phyloP scores from a whole-genome alignment of 2,797 vertebrate species.

The Aratinga solstitialis region DNA sequence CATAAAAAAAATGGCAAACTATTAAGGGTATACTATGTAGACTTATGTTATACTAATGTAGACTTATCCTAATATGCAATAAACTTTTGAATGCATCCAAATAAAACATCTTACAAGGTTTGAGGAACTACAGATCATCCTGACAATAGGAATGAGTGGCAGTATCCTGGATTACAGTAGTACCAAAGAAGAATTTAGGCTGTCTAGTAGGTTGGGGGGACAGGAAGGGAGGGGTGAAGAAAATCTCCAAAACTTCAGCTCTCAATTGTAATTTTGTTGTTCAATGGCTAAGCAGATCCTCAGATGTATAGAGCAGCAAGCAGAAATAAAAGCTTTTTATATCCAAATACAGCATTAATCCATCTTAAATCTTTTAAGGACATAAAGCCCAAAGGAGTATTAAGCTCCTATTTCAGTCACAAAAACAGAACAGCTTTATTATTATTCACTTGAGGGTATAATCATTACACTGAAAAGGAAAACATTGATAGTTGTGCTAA shows the following conservation, averaged over 20 bases:
- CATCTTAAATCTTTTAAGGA: neutral
- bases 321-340: neutral
- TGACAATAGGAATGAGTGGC: neutral
- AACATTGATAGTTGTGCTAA: neutral
- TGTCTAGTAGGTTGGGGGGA: no score
- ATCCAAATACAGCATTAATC: neutral
- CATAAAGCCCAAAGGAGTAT: neutral
- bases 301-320: neutral
- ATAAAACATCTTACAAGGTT: neutral
- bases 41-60: neutral
- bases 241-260: neutral
- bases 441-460: neutral
- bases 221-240: no score
- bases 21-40: neutral
- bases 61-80: neutral
- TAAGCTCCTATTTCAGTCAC: neutral
- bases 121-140: neutral
- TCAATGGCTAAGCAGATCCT: neutral
- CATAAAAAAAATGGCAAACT: neutral
- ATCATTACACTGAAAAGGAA: neutral
- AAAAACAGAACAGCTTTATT: neutral
- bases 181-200: neutral
- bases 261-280: neutral
- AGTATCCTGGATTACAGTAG: neutral
- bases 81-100: neutral